Conservation (phyloP, 2,797 vertebrate genomes). For the Danio albolineatus region DNA sequence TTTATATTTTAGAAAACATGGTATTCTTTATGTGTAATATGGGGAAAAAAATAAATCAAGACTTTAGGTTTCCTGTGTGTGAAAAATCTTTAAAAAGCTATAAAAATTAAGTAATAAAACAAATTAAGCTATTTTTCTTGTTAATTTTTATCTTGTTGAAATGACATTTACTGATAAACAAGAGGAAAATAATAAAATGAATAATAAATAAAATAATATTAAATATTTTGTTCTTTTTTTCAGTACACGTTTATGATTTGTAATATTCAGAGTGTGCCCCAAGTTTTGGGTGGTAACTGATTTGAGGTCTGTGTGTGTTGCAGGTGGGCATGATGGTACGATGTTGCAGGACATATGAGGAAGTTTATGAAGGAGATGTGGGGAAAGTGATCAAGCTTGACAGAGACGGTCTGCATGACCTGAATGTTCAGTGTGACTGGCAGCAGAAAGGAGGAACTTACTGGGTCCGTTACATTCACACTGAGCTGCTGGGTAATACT, state of each 20-base stretch:
- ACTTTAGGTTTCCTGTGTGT: no score
- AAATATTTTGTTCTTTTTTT: neutral
- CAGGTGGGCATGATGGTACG: conserved; percentile 99
- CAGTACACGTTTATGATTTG: no score
- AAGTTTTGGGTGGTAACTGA: neutral
- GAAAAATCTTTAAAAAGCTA: no score
- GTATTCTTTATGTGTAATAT: no score
- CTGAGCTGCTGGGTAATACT: conserved; percentile 90
- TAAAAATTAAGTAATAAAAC: no score
- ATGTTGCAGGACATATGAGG: conserved; percentile 97
- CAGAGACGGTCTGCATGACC: conserved; percentile 94
- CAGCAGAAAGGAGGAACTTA: conserved; percentile 98
- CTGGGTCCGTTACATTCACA: conserved; percentile 98
- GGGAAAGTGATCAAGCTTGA: conserved; percentile 98
- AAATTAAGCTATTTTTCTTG: no score
- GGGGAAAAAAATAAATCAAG: no score
- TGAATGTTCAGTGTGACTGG: conserved; percentile 99
- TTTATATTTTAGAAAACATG: no score
- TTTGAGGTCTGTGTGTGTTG: neutral
- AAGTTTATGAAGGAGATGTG: conserved; percentile 95
- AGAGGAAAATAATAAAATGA: neutral
- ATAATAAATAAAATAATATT: neutral
- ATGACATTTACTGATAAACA: no score
- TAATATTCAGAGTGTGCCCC: no score
- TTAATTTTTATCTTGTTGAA: no score